Evolutionary conservation across 1,140 invertebrate species (phyloP).

Genomic region (Oreohelix idahoensis): DNA sequence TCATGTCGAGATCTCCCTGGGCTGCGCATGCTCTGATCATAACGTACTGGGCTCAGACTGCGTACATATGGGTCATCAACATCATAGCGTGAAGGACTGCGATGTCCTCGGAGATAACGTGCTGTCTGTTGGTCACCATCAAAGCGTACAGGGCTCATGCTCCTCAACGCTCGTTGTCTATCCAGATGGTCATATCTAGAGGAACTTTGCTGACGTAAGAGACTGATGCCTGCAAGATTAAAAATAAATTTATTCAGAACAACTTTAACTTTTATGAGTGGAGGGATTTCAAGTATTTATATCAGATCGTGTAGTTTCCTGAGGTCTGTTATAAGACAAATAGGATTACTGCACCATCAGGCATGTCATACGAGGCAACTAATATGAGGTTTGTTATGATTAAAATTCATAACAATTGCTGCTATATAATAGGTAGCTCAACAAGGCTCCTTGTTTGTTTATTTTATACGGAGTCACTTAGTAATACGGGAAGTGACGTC

Average conservation of each 20-base stretch:
- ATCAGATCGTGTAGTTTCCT: not conserved
- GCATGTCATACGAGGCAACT: too few relatives aligned
- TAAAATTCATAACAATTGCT: too few relatives aligned
- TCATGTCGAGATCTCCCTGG: slow-evolving; percentile 60
- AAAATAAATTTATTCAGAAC: not conserved
- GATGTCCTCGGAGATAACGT: slow-evolving; percentile 44
- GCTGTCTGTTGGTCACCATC: slow-evolving; percentile 23
- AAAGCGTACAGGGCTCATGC: slow-evolving; percentile 55
- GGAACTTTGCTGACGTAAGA: slow-evolving; percentile 41
- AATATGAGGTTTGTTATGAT: too few relatives aligned
- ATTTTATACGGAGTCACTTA: too few relatives aligned
- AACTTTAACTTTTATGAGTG: not conserved
- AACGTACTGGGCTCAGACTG: slow-evolving; percentile 52
- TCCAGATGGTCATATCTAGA: slow-evolving; percentile 26
- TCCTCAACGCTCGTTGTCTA: slow-evolving; percentile 48
- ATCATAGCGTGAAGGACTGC: slow-evolving; percentile 60
- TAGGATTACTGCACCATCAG: too few relatives aligned
- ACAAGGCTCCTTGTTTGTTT: too few relatives aligned
- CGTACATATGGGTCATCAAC: slow-evolving; percentile 55
- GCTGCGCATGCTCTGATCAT: slow-evolving; percentile 60
- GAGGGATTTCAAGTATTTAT: not conserved
- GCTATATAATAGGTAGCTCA: too few relatives aligned
- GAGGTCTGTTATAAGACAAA: too few relatives aligned
- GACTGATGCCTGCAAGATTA: slow-evolving; percentile 6
- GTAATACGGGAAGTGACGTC: too few relatives aligned